A percentile compares a stretch with the other conserved stretches of the same genome.
Evolutionary conservation across 2,113 vertebrate species (phyloP).

Genomic region (Megaceryle maxima): DNA sequence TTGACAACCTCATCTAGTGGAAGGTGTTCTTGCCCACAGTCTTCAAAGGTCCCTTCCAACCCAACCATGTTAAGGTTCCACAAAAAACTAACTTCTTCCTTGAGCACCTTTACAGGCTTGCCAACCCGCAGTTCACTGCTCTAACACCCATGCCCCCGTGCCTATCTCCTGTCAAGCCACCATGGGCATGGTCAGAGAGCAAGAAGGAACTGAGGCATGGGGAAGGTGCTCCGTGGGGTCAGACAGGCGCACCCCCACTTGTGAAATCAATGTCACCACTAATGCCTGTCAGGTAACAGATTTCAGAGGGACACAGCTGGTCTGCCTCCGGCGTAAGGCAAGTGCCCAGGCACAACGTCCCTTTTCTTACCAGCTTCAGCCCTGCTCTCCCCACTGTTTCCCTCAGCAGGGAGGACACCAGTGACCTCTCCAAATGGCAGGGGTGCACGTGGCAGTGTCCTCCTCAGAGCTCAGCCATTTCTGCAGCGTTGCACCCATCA

Average conservation of each 20-base stretch:
- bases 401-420: fast-evolving
- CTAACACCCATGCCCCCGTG: fast-evolving
- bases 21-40: background rate
- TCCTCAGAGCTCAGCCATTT: background rate
- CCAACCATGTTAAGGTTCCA: background rate
- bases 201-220: background rate
- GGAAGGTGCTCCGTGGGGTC: background rate
- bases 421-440: background rate
- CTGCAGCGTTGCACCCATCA: background rate
- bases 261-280: background rate
- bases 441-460: fast-evolving
- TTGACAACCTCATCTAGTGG: background rate
- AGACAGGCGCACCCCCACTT: fast-evolving
- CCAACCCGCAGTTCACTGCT: background rate
- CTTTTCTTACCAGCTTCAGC: background rate
- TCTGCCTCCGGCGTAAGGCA: background rate
- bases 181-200: background rate
- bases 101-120: background rate
- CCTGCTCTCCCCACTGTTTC: background rate
- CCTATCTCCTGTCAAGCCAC: background rate
- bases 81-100: background rate
- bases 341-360: fast-evolving
- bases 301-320: background rate
- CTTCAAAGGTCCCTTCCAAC: background rate
- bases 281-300: fast-evolving